Evolutionary conservation across 1,140 invertebrate species (phyloP).

Genomic region (Tetraneura akinire): DNA sequence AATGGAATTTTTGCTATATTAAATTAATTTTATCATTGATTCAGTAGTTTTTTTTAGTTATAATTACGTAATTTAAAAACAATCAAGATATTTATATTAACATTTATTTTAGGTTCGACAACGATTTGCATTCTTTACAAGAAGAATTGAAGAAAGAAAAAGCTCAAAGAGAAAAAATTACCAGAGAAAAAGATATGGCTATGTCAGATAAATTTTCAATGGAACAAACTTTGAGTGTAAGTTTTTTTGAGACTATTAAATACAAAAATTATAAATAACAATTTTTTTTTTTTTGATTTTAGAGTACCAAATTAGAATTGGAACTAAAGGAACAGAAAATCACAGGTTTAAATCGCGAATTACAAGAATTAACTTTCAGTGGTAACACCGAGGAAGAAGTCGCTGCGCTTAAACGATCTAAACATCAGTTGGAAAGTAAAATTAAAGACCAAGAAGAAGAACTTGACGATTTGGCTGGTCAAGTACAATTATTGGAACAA

Average conservation of each 20-base stretch:
- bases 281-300: slow-evolving; percentile 54
- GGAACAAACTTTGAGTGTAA: slow-evolving; percentile 83
- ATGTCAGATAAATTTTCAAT: slow-evolving; percentile 82
- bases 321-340: slow-evolving; percentile 85
- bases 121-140: slow-evolving; percentile 79
- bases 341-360: slow-evolving; percentile 73
- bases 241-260: slow-evolving; percentile 54
- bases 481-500: slow-evolving; percentile 75
- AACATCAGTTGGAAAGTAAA: slow-evolving; percentile 85
- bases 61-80: too few relatives aligned
- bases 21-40: too few relatives aligned
- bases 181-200: slow-evolving; percentile 79
- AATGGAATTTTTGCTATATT: too few relatives aligned
- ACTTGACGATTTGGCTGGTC: slow-evolving; percentile 88
- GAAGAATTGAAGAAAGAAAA: slow-evolving; percentile 83
- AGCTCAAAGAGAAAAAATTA: slow-evolving; percentile 73
- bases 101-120: slow-evolving; percentile 71
- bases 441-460: slow-evolving; percentile 92
- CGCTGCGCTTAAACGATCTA: slow-evolving; percentile 75
- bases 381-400: slow-evolving; percentile 86
- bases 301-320: slow-evolving; percentile 83
- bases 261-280: background rate
- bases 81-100: background rate
- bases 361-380: slow-evolving; percentile 80
- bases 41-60: too few relatives aligned